Evolutionary conservation across 2,888 invertebrate species (phyloP).

Genomic region (Falcaria lacertinaria): DNA sequence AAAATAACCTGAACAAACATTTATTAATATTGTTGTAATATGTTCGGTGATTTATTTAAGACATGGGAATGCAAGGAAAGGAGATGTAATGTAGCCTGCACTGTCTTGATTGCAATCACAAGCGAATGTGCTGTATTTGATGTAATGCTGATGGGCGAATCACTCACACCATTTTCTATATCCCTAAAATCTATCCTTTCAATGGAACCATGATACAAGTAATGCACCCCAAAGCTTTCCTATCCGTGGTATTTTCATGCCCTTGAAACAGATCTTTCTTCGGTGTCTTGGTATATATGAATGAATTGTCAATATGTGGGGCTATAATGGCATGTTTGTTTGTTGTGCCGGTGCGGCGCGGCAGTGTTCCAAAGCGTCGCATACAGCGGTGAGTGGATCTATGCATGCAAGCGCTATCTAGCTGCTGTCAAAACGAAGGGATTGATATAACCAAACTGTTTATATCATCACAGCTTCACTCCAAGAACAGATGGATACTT

Average conservation of each 20-base stretch:
- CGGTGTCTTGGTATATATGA: conserved; percentile 23
- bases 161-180: not conserved
- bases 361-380: conserved; percentile 98
- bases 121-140: not conserved
- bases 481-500: conserved; percentile 57
- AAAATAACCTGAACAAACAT: too few relatives aligned
- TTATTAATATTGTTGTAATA: too few relatives aligned
- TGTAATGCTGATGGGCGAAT: not conserved
- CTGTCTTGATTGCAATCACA: not conserved
- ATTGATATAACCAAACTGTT: not conserved
- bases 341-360: conserved; percentile 75
- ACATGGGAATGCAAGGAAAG: not conserved
- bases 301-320: conserved; percentile 30
- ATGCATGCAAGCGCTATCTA: conserved; percentile 59
- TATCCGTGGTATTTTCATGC: not conserved
- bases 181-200: not conserved
- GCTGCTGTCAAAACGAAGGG: conserved; percentile 13
- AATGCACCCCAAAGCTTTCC: conserved; percentile 1
- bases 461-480: conserved; percentile 39
- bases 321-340: conserved; percentile 76
- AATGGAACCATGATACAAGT: not conserved
- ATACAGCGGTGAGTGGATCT: conserved; percentile 94
- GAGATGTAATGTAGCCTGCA: not conserved
- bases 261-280: not conserved
- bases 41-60: too few relatives aligned